Evolutionary conservation across 2,888 invertebrate species (phyloP), one percentile per base, ranked within the genome.

Genomic region (Girardia tigrina): DNA sequence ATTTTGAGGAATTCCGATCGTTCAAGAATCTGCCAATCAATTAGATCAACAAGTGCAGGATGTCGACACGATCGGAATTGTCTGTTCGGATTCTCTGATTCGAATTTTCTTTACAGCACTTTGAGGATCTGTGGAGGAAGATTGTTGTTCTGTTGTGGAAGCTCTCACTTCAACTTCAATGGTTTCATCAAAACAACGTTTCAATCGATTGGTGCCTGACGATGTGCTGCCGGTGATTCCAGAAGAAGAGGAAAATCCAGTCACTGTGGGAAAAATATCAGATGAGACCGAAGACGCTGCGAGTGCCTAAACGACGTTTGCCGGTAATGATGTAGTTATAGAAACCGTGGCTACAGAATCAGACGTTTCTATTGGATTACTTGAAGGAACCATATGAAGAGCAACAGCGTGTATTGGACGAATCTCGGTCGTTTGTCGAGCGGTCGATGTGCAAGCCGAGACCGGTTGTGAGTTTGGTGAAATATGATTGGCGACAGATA

Each of bases 391-490:
- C 6, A 56, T n/a, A 56, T 56, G 56, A n/a, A 56, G 56, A 8
- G 76, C 76, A 2, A 76, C 71, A 12, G 73, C 76, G 1, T 73
- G 76, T 28, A 76, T 76, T 4, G 76, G 76, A 12, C 74, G 29
- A 12, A 76, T 75, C 26, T 76, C 76, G 6, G 76, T 74, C 2
- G 74, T 76, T 29, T 76, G 76, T 12, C 74, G 74, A 23, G 74
- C 56, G 23, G 56, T 56, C 23, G 56, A 56, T 12, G 56, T 56
- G n/a, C 56, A 56, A 2, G 8, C 23, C 20, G 56, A 56, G 23
- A 56, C 23, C 56, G 56, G 56, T 56, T 56, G 56, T 6, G 56
- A 56, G 23, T 56, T 56, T 56, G 56, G 56, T 56, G 56, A 56
- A 23, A 56, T 56, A 20, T 56, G 56, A 56, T 56, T 56, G 56